A percentile compares a stretch with the other conserved stretches of the same genome.
These are phyloP conservation scores for Colinus virginianus DNA, from an alignment of 2,113 vertebrate species.

Conservation along the genomic window DNA sequence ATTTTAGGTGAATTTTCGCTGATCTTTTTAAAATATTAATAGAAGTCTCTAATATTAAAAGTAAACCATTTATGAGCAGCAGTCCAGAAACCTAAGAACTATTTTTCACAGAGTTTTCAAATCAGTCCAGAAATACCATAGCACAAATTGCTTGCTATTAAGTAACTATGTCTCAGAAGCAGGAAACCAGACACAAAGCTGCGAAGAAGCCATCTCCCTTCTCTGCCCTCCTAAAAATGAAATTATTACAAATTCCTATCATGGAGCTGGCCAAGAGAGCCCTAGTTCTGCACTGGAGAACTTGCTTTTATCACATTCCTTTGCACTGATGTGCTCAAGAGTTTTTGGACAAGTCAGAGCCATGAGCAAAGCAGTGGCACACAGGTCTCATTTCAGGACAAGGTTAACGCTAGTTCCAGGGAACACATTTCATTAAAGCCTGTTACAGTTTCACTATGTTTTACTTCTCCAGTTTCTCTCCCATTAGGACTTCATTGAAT, in stretches of 20 bases:
- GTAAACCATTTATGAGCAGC: background rate
- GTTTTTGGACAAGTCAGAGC: background rate
- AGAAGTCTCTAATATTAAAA: background rate
- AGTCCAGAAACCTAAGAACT: background rate
- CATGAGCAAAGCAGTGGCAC: background rate
- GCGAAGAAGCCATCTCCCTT: background rate
- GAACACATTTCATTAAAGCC: background rate
- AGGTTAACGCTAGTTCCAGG: background rate
- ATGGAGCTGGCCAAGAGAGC: background rate
- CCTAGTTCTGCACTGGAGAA: background rate
- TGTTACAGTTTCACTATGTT: background rate
- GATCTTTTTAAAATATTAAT: constrained; percentile 15
- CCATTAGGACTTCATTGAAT: background rate
- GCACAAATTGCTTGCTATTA: background rate
- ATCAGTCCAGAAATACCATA: constrained; percentile 23
- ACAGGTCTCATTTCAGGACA: background rate
- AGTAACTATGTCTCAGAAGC: background rate
- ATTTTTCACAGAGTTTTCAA: constrained; percentile 26
- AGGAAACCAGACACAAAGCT: background rate
- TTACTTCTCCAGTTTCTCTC: background rate
- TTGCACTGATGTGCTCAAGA: background rate
- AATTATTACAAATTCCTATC: background rate
- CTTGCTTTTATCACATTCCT: constrained; percentile 5
- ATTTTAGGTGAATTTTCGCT: background rate
- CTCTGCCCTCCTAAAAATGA: background rate